Base-by-base conservation (phyloP, 1,140 invertebrate genomes). In the Hirudo medicinalis region DNA sequence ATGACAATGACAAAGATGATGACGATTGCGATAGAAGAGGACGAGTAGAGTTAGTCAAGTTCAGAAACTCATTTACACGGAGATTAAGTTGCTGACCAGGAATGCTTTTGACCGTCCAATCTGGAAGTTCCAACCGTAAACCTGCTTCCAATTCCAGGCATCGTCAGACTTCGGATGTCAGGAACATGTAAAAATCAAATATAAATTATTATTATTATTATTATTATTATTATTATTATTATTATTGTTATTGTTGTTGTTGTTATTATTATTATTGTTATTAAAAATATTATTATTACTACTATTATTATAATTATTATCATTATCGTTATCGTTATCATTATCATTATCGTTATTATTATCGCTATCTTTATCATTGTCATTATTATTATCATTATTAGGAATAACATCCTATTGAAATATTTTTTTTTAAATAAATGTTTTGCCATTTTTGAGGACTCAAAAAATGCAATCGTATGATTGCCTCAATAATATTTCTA, bases 1-100 rank as follows among this genome's bases (percentile, higher is more conserved):
- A 54, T n/a, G 54, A 54, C n/a, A 54, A 54, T 54, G 54, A n/a
- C n/a, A 54, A 54, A 15, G 54, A 54, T 54, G 54, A 54, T 54
- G 54, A 54, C n/a, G 54, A 54, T 15, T n/a, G n/a, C 15, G n/a
- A 54, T 15, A 15, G 15, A n/a, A 54, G n/a, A 54, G 54, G n/a
- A 54, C 15, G n/a, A 54, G 15, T 54, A 54, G n/a, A n/a, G n/a
- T n/a, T n/a, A n/a, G n/a, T n/a, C n/a, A n/a, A n/a, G n/a, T n/a
- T n/a, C n/a, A n/a, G n/a, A n/a, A n/a, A n/a, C n/a, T n/a, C n/a
- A n/a, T n/a, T n/a, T n/a, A n/a, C n/a, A n/a, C n/a, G n/a, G n/a
- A n/a, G n/a, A n/a, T n/a, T n/a, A n/a, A n/a, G n/a, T n/a, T n/a
- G n/a, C n/a, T n/a, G n/a, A n/a, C n/a, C n/a, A n/a, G n/a, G n/a